These are phyloP conservation scores for Pyrocephalus nanus DNA, from an alignment of 2,797 vertebrate genomes.

Conservation along the genomic window DNA sequence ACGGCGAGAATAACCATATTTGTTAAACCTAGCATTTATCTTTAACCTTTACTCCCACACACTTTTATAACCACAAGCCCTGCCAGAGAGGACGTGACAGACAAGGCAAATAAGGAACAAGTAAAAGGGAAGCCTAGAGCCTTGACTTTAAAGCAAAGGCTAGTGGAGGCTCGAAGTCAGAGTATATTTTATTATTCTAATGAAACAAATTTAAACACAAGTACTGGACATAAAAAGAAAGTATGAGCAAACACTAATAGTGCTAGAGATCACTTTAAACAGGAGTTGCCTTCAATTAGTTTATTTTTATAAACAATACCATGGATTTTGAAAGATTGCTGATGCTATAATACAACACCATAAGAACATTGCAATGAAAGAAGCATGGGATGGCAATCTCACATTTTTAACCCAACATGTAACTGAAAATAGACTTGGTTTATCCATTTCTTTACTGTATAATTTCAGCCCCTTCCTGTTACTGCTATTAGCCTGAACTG, in stretches of 20 bases:
- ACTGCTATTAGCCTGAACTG: neutral
- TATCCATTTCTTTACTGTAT: neutral
- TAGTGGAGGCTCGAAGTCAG: neutral
- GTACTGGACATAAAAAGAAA: neutral
- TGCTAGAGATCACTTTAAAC: neutral
- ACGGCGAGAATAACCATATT: neutral
- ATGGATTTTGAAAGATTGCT: neutral
- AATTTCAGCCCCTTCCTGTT: neutral
- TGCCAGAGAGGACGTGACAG: neutral
- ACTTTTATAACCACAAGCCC: neutral
- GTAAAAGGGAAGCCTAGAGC: neutral
- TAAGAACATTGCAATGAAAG: neutral
- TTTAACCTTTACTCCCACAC: conserved; percentile 45
- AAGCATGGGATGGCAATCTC: neutral
- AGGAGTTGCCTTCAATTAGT: neutral
- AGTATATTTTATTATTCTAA: neutral
- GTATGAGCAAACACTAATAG: neutral
- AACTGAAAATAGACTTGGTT: neutral
- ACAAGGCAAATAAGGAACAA: neutral
- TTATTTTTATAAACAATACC: conserved; percentile 4
- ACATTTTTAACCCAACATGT: neutral
- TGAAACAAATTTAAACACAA: conserved; percentile 4
- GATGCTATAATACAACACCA: neutral
- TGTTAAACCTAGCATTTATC: conserved; percentile 19
- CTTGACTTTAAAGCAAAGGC: conserved; percentile 16